Evolutionary conservation across 2,797 vertebrate genomes (phyloP).

Genomic region (Anomalospiza imberbis): DNA sequence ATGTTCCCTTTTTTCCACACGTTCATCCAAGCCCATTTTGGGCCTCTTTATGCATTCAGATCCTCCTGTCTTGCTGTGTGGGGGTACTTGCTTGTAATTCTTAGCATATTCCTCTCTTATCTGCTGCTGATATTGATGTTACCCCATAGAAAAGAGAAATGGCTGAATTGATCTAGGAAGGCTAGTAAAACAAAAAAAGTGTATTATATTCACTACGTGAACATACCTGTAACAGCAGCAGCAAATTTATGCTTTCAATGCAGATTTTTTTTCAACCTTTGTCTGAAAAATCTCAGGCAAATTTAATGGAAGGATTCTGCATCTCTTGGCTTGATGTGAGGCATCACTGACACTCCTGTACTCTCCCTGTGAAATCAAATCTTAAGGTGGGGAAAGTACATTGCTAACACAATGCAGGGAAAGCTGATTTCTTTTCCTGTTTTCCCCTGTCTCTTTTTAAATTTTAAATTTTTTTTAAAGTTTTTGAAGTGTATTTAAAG

Average conservation of each 20-base stretch:
- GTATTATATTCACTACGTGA: not conserved
- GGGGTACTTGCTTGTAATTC: not conserved
- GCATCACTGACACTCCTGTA: not conserved
- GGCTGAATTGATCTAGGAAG: not conserved
- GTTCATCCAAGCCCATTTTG: not conserved
- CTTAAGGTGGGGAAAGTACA: not conserved
- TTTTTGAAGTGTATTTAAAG: not conserved
- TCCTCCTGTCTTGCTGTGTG: not conserved
- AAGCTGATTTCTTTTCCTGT: not conserved
- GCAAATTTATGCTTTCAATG: not conserved
- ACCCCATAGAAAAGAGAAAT: not conserved
- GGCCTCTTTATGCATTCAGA: not conserved
- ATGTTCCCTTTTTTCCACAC: not conserved
- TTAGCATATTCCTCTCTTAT: not conserved
- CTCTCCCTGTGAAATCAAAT: not conserved
- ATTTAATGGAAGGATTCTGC: not conserved
- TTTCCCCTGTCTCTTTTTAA: not conserved
- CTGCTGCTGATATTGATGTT: not conserved
- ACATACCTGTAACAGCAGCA: not conserved
- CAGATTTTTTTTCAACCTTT: not conserved
- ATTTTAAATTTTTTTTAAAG: fast-evolving
- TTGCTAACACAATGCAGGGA: not conserved
- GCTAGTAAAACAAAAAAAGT: not conserved
- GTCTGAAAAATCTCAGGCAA: not conserved
- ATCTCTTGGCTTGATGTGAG: not conserved